Base-by-base conservation (phyloP, 1,140 invertebrate species). In the Drosophila cardini region DNA sequence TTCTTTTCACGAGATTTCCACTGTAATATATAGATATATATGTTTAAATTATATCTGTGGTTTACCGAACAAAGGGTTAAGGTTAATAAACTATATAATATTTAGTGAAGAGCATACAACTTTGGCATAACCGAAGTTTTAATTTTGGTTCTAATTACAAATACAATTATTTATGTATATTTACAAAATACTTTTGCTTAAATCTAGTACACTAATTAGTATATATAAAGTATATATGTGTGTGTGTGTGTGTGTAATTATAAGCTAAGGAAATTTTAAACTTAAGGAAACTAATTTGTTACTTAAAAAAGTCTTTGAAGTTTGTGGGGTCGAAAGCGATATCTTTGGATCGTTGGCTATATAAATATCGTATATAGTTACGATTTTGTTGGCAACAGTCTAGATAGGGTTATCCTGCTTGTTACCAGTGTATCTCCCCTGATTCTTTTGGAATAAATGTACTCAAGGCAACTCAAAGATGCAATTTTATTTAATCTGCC, bases 41-140 rank as follows among this genome's bases (percentile, higher is more conserved):
- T 8, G 8, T 9, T 36, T 42, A 61, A 16, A 6, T 45, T 10
- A 7, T 4, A 3, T 2, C 1, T 53, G 58, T 43, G 13, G 57
- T 34, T 32, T 43, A 48, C 57, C 61, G 57, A 79, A 78, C 45
- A 70, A 21, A 57, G 21, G 38, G 9, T 70, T 60, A n/a, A n/a
- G 43, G 38, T 40, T 34, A 26, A 36, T 46, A 16, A 55, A n/a
- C 36, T 60, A 50, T 42, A 64, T 40, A 18, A 52, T 50, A 75
- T 57, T 77, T 58, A 57, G 76, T 79, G 79, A 79, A 86, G 78
- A 82, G 78, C 64, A 52, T 74, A 64, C 26, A 52, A 77, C 65
- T 70, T 74, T 71, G 78, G 71, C 72, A 53, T 63, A 21, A 65
- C 61, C 69, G 46, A 78, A 64, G 68, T 63, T 38, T 43, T 63